Evolutionary conservation across 1,140 invertebrate genomes (phyloP), one percentile per base, ranked within the genome.

Genomic region (Limonius californicus): DNA sequence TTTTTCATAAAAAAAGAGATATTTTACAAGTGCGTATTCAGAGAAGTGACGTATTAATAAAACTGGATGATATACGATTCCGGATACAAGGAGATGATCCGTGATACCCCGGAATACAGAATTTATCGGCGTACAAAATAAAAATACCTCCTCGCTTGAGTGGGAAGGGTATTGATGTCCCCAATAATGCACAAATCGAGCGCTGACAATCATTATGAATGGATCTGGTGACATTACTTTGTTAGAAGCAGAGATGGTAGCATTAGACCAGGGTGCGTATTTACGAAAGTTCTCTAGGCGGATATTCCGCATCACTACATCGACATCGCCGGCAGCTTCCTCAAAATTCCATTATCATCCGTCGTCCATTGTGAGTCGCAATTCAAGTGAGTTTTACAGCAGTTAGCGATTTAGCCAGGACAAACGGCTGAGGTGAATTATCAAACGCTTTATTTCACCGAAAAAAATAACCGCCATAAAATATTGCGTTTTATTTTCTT

Each of bases 201-300:
- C 45, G 45, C 45, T 50, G 45, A 50, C 45, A 50, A 50, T 50
- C 45, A 50, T 50, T 50, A 50, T 50, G 16, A 21, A 50, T 50
- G 45, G 45, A 50, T 50, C 16, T 19, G 45, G 16, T 19, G 45
- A 21, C 45, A 50, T 50, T 50, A 50, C 19, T 50, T 50, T 50
- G 45, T 50, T 50, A 50, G 45, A 19, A 50, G 45, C 16, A 50
- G 19, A 50, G 19, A 50, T 50, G 45, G 19, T 21, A 21, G 19
- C 19, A 19, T 50, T 50, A 50, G 16, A 21, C 19, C 45, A 16
- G 45, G 45, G 19, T 16, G 45, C 45, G 45, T 19, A 9, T 50
- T 50, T 50, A 50, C 45, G 45, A 50, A 16, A 50, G 16, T 27
- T 3, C 3, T 27, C 23, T 27, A 4, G 23, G 23, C n/a, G n/a